Percentiles rank a stretch among this genome's conserved stretches.
phyloP scores from a whole-genome alignment of 2,113 vertebrate species.

The Oceanites oceanicus region DNA sequence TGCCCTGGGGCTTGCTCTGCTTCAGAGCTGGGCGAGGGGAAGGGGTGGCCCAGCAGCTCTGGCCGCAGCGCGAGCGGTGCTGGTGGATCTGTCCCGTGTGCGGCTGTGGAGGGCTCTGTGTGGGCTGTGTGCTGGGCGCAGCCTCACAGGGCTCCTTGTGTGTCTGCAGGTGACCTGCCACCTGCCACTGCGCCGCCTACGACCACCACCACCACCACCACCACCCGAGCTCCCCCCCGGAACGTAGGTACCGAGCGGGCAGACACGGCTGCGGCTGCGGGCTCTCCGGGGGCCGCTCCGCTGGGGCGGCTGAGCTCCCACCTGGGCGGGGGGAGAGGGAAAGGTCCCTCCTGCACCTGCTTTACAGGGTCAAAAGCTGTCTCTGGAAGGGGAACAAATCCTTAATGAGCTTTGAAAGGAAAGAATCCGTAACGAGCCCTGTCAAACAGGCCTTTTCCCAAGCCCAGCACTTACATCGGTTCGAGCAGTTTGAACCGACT shows the following conservation, averaged over 20 bases:
- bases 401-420: neutral
- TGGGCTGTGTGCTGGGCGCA: neutral
- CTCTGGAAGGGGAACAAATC: neutral
- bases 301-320: neutral
- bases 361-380: neutral
- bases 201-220: neutral
- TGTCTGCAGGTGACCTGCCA: constrained; percentile 26
- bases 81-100: neutral
- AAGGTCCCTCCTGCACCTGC: neutral
- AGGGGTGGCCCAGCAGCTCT: neutral
- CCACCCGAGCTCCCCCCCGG: neutral
- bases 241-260: neutral
- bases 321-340: neutral
- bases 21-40: neutral
- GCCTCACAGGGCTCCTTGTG: neutral
- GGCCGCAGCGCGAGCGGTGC: fast-evolving
- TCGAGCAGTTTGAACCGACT: too few species aligned
- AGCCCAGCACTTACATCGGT: fast-evolving
- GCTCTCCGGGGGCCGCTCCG: neutral
- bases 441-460: neutral
- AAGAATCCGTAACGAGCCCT: fast-evolving
- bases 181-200: neutral
- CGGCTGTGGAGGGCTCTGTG: neutral
- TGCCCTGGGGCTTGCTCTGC: neutral
- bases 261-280: fast-evolving